These are phyloP conservation scores for Andrena haemorrhoa DNA, from an alignment of 2,888 invertebrate genomes.

Conservation along the genomic window DNA sequence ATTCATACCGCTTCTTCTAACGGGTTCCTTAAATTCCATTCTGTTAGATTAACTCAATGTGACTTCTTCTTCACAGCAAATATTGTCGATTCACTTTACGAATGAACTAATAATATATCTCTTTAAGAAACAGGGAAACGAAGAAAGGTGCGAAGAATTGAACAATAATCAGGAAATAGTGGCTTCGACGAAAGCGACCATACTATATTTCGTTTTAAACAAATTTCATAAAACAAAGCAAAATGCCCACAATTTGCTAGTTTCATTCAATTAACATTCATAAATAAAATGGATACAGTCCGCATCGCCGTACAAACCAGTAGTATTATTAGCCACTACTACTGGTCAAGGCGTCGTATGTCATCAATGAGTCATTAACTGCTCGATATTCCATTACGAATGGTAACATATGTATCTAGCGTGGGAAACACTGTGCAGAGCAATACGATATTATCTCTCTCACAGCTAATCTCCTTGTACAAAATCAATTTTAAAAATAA, in stretches of 20 bases:
- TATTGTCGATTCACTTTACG: neutral
- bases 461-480: neutral
- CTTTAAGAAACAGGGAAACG: neutral
- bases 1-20: too few relatives aligned
- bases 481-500: neutral
- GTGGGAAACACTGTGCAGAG: conserved; percentile 53
- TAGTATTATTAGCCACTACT: conserved; percentile 6
- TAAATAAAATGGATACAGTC: neutral
- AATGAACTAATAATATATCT: neutral
- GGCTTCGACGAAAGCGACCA: neutral
- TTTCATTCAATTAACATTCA: neutral
- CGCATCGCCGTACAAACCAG: neutral
- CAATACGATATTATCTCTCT: conserved; percentile 11
- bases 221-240: conserved; percentile 68
- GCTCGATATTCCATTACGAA: conserved; percentile 49
- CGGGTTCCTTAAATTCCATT: too few relatives aligned
- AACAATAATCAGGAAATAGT: conserved; percentile 18
- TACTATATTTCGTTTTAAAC: conserved; percentile 42
- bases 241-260: conserved; percentile 46
- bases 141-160: neutral
- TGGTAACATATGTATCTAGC: conserved; percentile 68
- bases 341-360: conserved; percentile 36
- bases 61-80: neutral
- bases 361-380: conserved; percentile 61
- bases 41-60: too few relatives aligned